These are phyloP conservation scores for Sphaerophoria taeniata DNA, from an alignment of 2,888 invertebrate genomes.

Conservation along the genomic window DNA sequence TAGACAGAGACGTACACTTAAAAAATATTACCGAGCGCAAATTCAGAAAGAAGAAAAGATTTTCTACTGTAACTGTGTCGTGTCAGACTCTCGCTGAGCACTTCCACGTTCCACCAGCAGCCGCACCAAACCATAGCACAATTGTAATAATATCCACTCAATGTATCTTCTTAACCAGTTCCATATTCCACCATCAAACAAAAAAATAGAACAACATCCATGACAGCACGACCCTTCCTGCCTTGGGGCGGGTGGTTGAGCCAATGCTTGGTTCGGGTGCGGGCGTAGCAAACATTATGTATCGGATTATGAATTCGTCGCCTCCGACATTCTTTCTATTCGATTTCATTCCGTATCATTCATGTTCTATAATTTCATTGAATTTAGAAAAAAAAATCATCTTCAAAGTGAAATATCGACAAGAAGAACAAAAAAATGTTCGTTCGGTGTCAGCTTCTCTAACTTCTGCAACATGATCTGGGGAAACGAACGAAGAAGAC, in stretches of 20 bases:
- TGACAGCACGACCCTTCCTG: not conserved
- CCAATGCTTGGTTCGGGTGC: not conserved
- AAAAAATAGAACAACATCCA: not conserved
- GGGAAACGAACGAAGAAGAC: conserved; percentile 16
- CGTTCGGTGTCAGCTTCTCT: conserved; percentile 25
- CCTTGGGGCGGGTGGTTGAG: not conserved
- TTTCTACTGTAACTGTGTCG: conserved; percentile 35
- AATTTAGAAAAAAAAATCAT: conserved; percentile 36
- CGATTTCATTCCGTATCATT: conserved; percentile 54
- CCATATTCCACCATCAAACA: not conserved
- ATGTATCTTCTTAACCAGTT: conserved; percentile 24
- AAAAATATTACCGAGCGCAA: conserved; percentile 53
- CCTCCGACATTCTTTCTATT: conserved; percentile 55
- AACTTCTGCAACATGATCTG: conserved; percentile 14
- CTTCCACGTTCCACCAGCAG: conserved; percentile 6
- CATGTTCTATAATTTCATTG: conserved; percentile 55
- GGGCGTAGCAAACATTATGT: conserved; percentile 42
- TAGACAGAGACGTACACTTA: conserved; percentile 27
- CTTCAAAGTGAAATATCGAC: conserved; percentile 39
- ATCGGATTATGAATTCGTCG: conserved; percentile 66
- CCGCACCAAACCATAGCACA: not conserved
- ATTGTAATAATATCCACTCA: conserved; percentile 30
- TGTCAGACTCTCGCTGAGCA: conserved; percentile 26
- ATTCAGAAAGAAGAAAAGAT: conserved; percentile 35
- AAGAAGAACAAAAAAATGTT: conserved; percentile 32